Evolutionary conservation across 2,888 invertebrate genomes (phyloP).

Genomic region (Criorhina ranunculi): DNA sequence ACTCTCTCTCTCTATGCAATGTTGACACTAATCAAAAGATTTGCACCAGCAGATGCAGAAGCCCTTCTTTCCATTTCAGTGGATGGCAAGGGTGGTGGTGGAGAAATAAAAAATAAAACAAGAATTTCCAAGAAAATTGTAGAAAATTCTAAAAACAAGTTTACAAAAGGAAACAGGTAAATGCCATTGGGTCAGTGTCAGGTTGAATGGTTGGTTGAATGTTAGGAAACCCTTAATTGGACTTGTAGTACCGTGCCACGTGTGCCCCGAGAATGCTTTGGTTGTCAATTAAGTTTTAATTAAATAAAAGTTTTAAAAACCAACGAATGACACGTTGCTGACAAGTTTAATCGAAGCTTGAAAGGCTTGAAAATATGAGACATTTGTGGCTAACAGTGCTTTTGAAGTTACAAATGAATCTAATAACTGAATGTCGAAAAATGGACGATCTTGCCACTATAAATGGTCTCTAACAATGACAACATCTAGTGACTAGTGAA

Average conservation of each 20-base stretch:
- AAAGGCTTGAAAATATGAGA: background rate
- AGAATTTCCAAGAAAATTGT: background rate
- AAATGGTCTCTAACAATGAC: too few species aligned
- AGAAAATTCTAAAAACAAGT: background rate
- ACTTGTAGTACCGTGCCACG: background rate
- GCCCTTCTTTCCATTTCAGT: background rate
- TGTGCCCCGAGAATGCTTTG: background rate
- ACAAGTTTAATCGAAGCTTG: background rate
- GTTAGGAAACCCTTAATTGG: background rate
- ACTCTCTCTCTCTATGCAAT: background rate
- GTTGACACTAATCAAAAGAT: slow-evolving; percentile 21
- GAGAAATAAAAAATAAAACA: background rate
- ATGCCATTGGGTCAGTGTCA: slow-evolving; percentile 45
- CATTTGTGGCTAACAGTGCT: background rate
- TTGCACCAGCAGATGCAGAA: slow-evolving; percentile 1
- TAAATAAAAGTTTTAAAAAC: background rate
- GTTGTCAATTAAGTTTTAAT: slow-evolving; percentile 8
- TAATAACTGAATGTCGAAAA: too few species aligned
- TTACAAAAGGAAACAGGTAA: slow-evolving; percentile 7
- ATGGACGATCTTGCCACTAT: too few species aligned
- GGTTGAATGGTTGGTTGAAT: background rate
- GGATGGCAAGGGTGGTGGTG: background rate
- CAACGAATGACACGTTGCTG: background rate
- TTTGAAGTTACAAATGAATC: too few species aligned
- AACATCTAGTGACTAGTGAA: too few species aligned